Base-by-base conservation (phyloP, 2,113 vertebrate species). In the Paramisgurnus dabryanus region DNA sequence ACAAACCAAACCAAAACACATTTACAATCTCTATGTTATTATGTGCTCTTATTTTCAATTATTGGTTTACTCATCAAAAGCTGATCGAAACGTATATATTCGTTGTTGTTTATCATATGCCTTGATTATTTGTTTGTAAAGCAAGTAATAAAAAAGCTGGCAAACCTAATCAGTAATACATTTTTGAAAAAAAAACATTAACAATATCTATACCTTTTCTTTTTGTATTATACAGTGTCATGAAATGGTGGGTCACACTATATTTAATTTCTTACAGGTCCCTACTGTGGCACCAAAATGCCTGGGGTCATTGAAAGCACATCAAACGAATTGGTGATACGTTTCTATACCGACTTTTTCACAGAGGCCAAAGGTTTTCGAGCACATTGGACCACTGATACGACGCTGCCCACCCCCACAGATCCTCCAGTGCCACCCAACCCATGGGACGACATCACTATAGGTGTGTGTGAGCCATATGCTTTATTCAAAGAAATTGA, bases 341-440 rank as follows among this genome's bases (percentile, higher is more conserved):
- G 89, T 27, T 92, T 93, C 86, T 79, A 88, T n/a, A 13, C 89
- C 1, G 92, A 95, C 82, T 57, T 91, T 63, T 88, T 92, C 17
- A 88, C 80, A 0, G 93, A 95, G 82, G 87, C 53, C 41, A 92
- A 91, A 87, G 93, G 93, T 34, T 94, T 94, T 83, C 81, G 90
- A 78, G 93, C 89, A 8, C 91, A 92, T 67, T 93, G 92, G 93
- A 89, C 86, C 41, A 92, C 90, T 41, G 76, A 93, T 81, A 12
- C 86, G 61, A 82, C 78, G 22, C 78, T 86, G 49, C 87, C 90
- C 9, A 82, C 85, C 64, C 92, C 92, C 8, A 93, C 93, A 34
- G 92, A 93, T 13, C 85, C 90, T 0, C 91, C 93, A 1, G 49
- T n/a, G 22, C 82, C 49, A 0, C 87, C 91, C 18, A 93, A 93